phyloP scores from a whole-genome alignment of 2,888 invertebrate species.

The Drosophila siamana region DNA sequence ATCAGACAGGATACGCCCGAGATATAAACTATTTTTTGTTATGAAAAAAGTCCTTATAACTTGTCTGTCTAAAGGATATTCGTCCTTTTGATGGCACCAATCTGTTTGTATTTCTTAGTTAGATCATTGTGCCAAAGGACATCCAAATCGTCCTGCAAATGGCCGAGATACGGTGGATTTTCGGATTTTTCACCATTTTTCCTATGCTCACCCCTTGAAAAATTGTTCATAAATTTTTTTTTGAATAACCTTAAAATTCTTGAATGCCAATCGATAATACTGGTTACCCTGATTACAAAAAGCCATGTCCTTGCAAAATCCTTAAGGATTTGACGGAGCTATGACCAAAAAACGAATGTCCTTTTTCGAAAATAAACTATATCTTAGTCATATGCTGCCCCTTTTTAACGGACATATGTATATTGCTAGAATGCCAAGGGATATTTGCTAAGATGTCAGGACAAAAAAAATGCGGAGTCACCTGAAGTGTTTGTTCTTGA shows the following conservation, averaged over 20 bases:
- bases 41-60: background rate
- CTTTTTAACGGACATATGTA: background rate
- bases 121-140: background rate
- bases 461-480: too few species aligned
- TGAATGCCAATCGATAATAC: background rate
- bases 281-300: background rate
- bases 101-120: background rate
- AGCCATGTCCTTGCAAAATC: background rate
- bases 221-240: background rate
- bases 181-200: background rate
- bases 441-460: too few species aligned
- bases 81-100: too few species aligned
- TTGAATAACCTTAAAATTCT: background rate
- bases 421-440: background rate
- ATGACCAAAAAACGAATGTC: background rate
- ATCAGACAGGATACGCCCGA: background rate
- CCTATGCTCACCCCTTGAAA: too few species aligned
- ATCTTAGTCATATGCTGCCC: background rate
- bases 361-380: background rate
- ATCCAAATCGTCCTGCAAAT: background rate
- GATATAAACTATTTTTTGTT: background rate
- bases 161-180: background rate
- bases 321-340: background rate
- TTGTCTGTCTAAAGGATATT: background rate
- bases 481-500: too few species aligned